A percentile compares a stretch with the other conserved stretches of the same genome.
Evolutionary conservation across 2,113 vertebrate species (phyloP).

Genomic region (Nibea coibor): DNA sequence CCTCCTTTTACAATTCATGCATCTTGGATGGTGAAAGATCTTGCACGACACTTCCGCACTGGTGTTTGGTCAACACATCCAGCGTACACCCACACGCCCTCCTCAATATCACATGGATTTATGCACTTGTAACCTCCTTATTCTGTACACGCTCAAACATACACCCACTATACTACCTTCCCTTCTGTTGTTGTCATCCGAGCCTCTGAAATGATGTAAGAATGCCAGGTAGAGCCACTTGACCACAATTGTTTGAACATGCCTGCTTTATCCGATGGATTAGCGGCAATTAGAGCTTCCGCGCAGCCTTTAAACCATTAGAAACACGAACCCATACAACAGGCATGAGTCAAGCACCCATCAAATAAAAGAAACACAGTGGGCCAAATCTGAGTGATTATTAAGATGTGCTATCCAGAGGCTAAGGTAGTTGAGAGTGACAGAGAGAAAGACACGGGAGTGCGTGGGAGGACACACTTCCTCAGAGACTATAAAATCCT

Average conservation of each 20-base stretch:
- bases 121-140: slow-evolving; percentile 45
- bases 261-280: slow-evolving; percentile 36
- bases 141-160: slow-evolving; percentile 41
- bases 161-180: slow-evolving; percentile 43
- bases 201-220: slow-evolving; percentile 32
- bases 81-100: slow-evolving; percentile 69
- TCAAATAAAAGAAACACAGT: slow-evolving; percentile 6
- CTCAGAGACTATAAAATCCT: slow-evolving; percentile 78
- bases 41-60: slow-evolving; percentile 63
- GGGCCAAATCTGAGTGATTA: slow-evolving; percentile 42
- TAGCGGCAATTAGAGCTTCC: slow-evolving; percentile 40
- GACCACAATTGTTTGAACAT: slow-evolving; percentile 47
- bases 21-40: slow-evolving; percentile 64
- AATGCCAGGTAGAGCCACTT: slow-evolving; percentile 25
- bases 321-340: slow-evolving; percentile 21
- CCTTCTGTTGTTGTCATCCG: slow-evolving; percentile 32
- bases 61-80: slow-evolving; percentile 58
- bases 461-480: slow-evolving; percentile 82
- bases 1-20: slow-evolving; percentile 28
- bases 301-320: slow-evolving; percentile 39
- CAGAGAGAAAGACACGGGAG: slow-evolving; percentile 63
- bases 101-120: slow-evolving; percentile 60
- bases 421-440: slow-evolving; percentile 64
- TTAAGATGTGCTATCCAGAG: slow-evolving; percentile 52
- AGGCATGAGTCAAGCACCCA: slow-evolving; percentile 42